Conservation (phyloP, 2,888 invertebrate genomes). For the Lasioglossum malachurum region DNA sequence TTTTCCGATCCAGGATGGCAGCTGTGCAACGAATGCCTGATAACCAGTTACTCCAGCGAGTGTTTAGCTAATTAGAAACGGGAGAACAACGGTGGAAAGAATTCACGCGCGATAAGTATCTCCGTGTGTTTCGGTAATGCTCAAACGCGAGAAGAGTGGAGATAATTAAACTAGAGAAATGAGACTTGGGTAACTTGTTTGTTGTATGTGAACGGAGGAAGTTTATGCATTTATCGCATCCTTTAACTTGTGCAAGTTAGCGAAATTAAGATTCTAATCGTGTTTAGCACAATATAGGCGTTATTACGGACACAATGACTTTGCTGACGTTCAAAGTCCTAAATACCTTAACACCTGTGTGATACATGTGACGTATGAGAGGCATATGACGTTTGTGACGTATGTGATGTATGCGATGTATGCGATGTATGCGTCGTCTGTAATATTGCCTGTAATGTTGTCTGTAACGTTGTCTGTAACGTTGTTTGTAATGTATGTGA, state of each 20-base stretch:
- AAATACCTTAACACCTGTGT: background rate
- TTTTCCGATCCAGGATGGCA: slow-evolving; percentile 1
- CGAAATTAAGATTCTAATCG: background rate
- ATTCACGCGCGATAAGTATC: slow-evolving; percentile 9
- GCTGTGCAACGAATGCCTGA: background rate
- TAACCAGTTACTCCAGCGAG: slow-evolving; percentile 16
- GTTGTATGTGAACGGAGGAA: slow-evolving; percentile 4
- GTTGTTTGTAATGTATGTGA: no score
- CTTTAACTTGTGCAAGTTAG: slow-evolving; percentile 1
- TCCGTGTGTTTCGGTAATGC: slow-evolving; percentile 2
- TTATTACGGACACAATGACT: background rate
- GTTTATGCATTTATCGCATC: background rate
- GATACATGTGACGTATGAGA: no score
- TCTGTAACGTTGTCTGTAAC: no score
- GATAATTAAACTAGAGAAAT: slow-evolving; percentile 11
- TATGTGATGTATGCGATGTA: no score
- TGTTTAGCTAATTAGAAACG: slow-evolving; percentile 70
- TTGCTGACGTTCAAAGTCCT: background rate
- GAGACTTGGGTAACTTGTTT: background rate
- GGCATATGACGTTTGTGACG: no score
- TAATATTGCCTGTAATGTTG: no score
- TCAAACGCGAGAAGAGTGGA: background rate
- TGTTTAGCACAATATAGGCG: background rate
- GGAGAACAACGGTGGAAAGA: slow-evolving; percentile 33
- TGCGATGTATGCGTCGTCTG: no score